Base-by-base conservation (phyloP, 2,888 invertebrate genomes). In the Scaptodrosophila latifasciaeformis region DNA sequence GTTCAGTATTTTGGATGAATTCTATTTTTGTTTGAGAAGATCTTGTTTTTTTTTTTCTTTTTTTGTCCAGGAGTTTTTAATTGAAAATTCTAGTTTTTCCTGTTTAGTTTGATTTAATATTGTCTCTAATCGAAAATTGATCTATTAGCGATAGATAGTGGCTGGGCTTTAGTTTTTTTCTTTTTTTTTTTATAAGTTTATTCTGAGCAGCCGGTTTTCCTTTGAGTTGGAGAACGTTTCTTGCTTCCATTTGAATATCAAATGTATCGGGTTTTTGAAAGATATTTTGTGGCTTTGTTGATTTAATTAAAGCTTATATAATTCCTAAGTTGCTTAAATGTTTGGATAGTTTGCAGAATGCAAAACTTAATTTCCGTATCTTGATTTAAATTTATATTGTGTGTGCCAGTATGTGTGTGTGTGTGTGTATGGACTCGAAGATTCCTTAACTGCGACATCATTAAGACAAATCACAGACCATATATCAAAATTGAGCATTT, bases 81-180 rank as follows among this genome's bases (percentile, higher is more conserved):
- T 76, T 76, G 76, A 80, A 77, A 76, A 80, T 76, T 80, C 76
- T 57, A 49, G 76, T 76, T 76, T 80, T 77, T 76, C 76, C 54
- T 70, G 76, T 76, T 75, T 67, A 53, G 62, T 65, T 70, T 62
- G 60, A 74, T 63, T 77, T 74, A 65, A 77, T 74, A 70, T 52
- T 75, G 42, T 59, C 61, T 62, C 62, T 68, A 60, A 64, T 67
- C 63, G 70, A 70, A 67, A 62, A 66, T 62, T 69, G 77, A 79
- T 76, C 77, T 67, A 67, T 72, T 67, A 66, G 65, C 70, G 55
- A 59, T 67, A 59, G 56, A 58, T 35, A 37, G 37, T 37, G 17
- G 37, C 37, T 1, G 37, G 13, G 12, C 6, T 34, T n/a, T n/a
- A n/a, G n/a, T n/a, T n/a, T n/a, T n/a, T n/a, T n/a, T n/a, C 24